Percentiles rank a stretch among this genome's conserved stretches.
Conservation (phyloP, 2,888 invertebrate genomes). For the Fragum whitleyi region DNA sequence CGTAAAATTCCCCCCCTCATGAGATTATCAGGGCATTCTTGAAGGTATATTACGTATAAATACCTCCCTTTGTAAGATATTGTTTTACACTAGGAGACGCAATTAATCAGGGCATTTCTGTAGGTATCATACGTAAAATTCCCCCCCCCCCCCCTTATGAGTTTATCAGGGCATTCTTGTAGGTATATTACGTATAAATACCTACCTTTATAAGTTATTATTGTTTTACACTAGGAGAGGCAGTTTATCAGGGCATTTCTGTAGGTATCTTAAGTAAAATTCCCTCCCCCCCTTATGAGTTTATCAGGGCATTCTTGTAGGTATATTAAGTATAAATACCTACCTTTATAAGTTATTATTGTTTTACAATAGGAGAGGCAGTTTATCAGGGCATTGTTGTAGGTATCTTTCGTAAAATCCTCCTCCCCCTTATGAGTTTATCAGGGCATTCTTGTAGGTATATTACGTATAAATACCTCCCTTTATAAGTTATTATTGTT, state of each 20-base stretch:
- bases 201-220: no score
- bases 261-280: neutral
- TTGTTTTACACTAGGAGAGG: constrained; percentile 56
- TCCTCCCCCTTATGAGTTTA: no score
- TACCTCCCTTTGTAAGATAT: no score
- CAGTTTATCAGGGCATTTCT: constrained; percentile 58
- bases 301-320: constrained; percentile 53
- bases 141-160: no score
- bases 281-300: no score
- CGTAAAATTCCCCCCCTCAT: no score
- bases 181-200: neutral
- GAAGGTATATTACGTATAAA: neutral
- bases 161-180: constrained; percentile 56
- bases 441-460: constrained; percentile 49
- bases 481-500: no score
- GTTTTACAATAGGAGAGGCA: constrained; percentile 48
- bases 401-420: neutral
- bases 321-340: neutral
- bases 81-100: constrained; percentile 56
- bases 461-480: neutral
- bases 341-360: no score
- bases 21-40: constrained; percentile 57
- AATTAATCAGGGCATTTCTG: constrained; percentile 57
- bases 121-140: neutral
- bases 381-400: constrained; percentile 57